These are phyloP conservation scores for Enhydra lutris DNA, from an alignment of 2,113 vertebrate genomes.

Conservation along the genomic window DNA sequence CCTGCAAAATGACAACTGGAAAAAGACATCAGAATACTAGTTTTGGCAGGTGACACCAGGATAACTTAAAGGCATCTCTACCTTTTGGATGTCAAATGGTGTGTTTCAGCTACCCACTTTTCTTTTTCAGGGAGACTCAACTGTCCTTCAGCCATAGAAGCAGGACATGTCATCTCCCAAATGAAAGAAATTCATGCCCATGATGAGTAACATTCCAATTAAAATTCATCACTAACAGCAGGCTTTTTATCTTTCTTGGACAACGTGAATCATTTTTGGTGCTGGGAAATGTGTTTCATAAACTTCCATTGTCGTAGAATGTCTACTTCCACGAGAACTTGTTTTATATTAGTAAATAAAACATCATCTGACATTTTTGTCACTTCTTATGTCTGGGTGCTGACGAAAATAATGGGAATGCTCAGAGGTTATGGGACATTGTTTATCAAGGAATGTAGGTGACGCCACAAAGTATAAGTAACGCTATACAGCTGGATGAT, in stretches of 20 bases:
- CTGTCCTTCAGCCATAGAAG: constrained; percentile 68
- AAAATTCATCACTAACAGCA: constrained; percentile 80
- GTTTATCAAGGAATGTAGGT: constrained; percentile 81
- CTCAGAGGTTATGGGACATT: constrained; percentile 79
- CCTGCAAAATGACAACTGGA: constrained; percentile 61
- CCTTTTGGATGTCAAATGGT: constrained; percentile 60
- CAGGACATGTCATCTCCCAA: constrained; percentile 53
- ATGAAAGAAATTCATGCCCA: constrained; percentile 73
- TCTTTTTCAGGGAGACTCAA: constrained; percentile 51
- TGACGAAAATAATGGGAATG: constrained; percentile 82
- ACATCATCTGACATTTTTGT: constrained; percentile 85
- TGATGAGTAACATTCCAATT: constrained; percentile 80
- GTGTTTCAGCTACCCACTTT: not conserved
- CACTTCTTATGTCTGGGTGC: constrained; percentile 80
- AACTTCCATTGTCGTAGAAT: constrained; percentile 72
- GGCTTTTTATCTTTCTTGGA: constrained; percentile 78
- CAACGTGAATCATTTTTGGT: constrained; percentile 80
- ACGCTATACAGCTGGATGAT: constrained; percentile 73
- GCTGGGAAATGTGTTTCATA: constrained; percentile 80
- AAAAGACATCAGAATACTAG: constrained; percentile 50
- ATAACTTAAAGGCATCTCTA: constrained; percentile 38
- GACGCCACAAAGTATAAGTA: constrained; percentile 76
- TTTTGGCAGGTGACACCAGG: constrained; percentile 55
- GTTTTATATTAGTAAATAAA: constrained; percentile 86
- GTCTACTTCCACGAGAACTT: constrained; percentile 80